Evolutionary conservation across 37 sponge, comb jelly and placozoan genomes (phyloP).

Genomic region (Hexactinellida sp.): DNA sequence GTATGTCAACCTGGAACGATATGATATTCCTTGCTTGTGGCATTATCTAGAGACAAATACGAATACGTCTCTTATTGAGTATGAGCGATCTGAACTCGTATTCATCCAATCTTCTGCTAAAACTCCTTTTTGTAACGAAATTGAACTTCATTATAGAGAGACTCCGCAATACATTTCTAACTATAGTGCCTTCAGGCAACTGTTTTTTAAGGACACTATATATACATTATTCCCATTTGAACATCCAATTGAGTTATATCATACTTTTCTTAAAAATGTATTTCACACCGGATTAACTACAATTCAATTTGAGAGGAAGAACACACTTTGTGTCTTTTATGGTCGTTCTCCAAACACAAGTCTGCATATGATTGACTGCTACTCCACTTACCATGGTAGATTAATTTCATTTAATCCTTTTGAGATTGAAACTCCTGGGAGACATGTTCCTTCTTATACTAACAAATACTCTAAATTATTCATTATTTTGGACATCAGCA

Average conservation of each 20-base stretch:
- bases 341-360: neutral
- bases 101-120: neutral
- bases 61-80: neutral
- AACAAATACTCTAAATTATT: neutral
- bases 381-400: neutral
- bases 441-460: neutral
- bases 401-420: neutral
- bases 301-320: neutral
- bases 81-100: neutral
- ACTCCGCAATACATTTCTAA: neutral
- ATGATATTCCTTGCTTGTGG: neutral
- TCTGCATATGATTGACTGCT: neutral
- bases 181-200: neutral
- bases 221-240: neutral
- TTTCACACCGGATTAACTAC: neutral
- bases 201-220: neutral
- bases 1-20: too few relatives aligned
- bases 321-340: neutral
- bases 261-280: neutral
- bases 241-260: neutral
- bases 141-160: neutral
- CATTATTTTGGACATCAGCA: neutral
- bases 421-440: neutral
- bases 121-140: neutral
- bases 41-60: neutral